Conservation (phyloP, 2,797 vertebrate genomes). For the Microchirus variegatus region DNA sequence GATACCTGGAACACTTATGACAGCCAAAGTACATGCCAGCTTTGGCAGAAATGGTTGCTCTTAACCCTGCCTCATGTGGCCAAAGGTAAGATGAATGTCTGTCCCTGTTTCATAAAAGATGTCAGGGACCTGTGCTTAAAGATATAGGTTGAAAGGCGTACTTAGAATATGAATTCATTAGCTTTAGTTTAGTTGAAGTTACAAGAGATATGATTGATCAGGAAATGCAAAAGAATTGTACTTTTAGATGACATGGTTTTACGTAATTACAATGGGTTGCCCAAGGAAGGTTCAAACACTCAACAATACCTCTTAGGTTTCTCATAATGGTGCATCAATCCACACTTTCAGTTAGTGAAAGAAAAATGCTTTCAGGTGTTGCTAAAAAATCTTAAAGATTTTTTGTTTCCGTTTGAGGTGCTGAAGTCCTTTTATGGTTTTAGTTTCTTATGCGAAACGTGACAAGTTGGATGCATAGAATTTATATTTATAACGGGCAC, state of each 20-base stretch:
- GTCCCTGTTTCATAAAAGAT: neutral
- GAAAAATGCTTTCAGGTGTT: neutral
- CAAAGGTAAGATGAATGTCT: conserved; percentile 71
- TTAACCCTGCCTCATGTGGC: conserved; percentile 70
- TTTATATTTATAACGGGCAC: neutral
- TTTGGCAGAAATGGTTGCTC: neutral
- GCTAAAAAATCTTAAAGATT: neutral
- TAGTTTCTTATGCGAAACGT: neutral
- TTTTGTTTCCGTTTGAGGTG: neutral
- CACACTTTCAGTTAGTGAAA: neutral
- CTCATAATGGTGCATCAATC: conserved; percentile 11
- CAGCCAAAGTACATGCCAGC: neutral
- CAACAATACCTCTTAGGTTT: conserved; percentile 2
- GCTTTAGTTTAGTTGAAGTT: conserved; percentile 7
- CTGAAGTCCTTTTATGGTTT: conserved; percentile 4
- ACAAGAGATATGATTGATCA: conserved; percentile 12
- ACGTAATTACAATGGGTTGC: conserved; percentile 8
- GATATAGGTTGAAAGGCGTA: conserved; percentile 31
- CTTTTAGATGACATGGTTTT: neutral
- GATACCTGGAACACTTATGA: neutral
- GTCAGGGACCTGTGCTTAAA: conserved; percentile 62
- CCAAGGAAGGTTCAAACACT: conserved; percentile 7
- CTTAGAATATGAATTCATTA: conserved; percentile 9
- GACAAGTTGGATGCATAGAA: neutral
- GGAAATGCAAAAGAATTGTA: conserved; percentile 8